Conservation (phyloP, 2,797 vertebrate species). For the Chelmon rostratus region DNA sequence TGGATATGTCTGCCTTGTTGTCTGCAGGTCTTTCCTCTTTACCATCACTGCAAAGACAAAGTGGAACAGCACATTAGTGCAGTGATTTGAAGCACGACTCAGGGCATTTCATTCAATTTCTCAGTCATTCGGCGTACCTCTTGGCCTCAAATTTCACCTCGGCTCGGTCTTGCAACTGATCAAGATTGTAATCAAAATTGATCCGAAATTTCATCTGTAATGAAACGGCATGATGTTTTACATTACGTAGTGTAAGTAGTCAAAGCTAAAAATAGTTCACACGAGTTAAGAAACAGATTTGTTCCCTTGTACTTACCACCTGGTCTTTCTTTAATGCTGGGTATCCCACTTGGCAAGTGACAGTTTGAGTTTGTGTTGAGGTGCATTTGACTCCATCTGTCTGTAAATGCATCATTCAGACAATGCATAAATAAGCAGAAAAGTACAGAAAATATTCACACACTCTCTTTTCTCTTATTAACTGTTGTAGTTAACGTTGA, state of each 20-base stretch:
- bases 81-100: background rate
- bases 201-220: conserved; percentile 89
- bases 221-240: conserved; percentile 2
- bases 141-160: conserved; percentile 84
- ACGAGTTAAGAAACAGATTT: background rate
- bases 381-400: conserved; percentile 90
- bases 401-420: conserved; percentile 76
- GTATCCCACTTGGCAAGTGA: conserved; percentile 90
- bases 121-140: conserved; percentile 82
- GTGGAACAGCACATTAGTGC: conserved; percentile 2
- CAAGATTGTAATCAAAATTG: conserved; percentile 91
- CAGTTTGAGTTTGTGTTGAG: conserved; percentile 75
- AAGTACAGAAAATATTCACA: background rate
- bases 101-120: background rate
- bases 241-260: background rate
- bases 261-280: background rate
- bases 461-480: background rate
- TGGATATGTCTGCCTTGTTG: conserved; percentile 83
- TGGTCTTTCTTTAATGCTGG: conserved; percentile 87
- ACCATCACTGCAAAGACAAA: conserved; percentile 86
- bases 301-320: conserved; percentile 77
- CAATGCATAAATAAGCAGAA: background rate
- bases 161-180: conserved; percentile 85
- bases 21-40: conserved; percentile 85
- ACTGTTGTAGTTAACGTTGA: background rate